Percentiles rank a stretch among this genome's conserved stretches.
phyloP scores from a whole-genome alignment of 2,888 invertebrate genomes.

The Ametastegia equiseti region DNA sequence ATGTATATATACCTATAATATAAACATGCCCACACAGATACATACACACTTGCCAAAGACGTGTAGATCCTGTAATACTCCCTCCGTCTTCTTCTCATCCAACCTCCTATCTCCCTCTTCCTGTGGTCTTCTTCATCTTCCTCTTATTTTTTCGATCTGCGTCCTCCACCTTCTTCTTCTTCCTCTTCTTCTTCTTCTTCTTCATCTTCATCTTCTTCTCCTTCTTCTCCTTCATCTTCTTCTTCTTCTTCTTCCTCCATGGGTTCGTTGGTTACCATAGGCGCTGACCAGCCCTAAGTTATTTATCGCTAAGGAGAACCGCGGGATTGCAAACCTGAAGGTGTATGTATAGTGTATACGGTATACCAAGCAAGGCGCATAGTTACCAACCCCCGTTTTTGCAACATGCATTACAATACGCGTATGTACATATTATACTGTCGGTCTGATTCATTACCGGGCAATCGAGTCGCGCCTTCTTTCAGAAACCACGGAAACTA shows the following conservation, averaged over 20 bases:
- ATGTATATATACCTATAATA: constrained; percentile 45
- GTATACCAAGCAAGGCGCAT: too few species aligned
- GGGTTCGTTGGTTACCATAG: constrained; percentile 38
- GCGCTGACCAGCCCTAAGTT: constrained; percentile 57
- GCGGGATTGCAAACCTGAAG: constrained; percentile 49
- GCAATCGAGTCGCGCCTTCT: constrained; percentile 59
- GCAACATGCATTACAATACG: constrained; percentile 64
- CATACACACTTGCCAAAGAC: constrained; percentile 30
- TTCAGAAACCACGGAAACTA: constrained; percentile 71
- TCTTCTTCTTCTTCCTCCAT: constrained; percentile 48
- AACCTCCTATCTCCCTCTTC: constrained; percentile 35
- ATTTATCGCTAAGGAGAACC: constrained; percentile 66
- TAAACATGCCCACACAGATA: constrained; percentile 48
- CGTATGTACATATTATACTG: constrained; percentile 59
- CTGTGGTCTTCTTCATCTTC: constrained; percentile 32
- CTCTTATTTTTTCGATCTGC: constrained; percentile 2
- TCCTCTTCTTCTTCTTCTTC: constrained; percentile 39
- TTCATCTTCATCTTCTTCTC: background rate
- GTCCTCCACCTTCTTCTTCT: constrained; percentile 47
- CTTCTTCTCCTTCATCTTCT: constrained; percentile 44
- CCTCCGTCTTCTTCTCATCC: constrained; percentile 41
- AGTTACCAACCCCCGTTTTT: constrained; percentile 59
- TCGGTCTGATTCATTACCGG: constrained; percentile 71
- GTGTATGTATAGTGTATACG: background rate
- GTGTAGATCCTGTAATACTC: constrained; percentile 44